Evolutionary conservation across 1,140 invertebrate species (phyloP).

Genomic region (Macrobrachium nipponense): DNA sequence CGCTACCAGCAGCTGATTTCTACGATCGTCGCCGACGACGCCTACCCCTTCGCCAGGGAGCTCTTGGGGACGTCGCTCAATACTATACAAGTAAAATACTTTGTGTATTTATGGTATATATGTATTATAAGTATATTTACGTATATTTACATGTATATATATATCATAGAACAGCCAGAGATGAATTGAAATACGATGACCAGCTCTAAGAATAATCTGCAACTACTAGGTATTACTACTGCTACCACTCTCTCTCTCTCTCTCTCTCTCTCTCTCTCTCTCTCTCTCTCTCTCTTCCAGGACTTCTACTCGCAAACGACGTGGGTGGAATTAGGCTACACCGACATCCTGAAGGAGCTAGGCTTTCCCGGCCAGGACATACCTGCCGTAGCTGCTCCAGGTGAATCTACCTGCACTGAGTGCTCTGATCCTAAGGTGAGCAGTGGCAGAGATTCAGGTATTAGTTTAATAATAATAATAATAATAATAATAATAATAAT

Average conservation of each 20-base stretch:
- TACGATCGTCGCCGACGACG: slow-evolving; percentile 15
- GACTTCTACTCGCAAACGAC: slow-evolving; percentile 50
- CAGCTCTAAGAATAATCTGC: background rate
- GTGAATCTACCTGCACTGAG: slow-evolving; percentile 14
- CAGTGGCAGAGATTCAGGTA: background rate
- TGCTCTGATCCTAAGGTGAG: slow-evolving; percentile 19
- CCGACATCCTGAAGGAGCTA: slow-evolving; percentile 13
- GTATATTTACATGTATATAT: too few relatives aligned
- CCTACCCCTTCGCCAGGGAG: slow-evolving; percentile 30
- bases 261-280: slow-evolving; percentile 12
- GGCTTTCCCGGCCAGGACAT: slow-evolving; percentile 28
- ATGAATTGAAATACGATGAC: too few relatives aligned
- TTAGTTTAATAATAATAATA: too few relatives aligned
- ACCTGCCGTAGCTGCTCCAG: slow-evolving; percentile 19
- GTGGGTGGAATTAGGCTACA: slow-evolving; percentile 32
- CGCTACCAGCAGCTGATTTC: slow-evolving; percentile 37
- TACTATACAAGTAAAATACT: slow-evolving; percentile 22
- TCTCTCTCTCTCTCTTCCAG: background rate
- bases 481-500: background rate
- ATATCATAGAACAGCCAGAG: too few relatives aligned
- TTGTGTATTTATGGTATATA: background rate
- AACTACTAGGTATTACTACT: too few relatives aligned
- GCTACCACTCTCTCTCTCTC: slow-evolving; percentile 17
- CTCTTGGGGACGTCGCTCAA: slow-evolving; percentile 35
- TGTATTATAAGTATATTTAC: background rate